Evolutionary conservation across 1,140 invertebrate genomes (phyloP).

Genomic region (Zaprionus lachaisei): DNA sequence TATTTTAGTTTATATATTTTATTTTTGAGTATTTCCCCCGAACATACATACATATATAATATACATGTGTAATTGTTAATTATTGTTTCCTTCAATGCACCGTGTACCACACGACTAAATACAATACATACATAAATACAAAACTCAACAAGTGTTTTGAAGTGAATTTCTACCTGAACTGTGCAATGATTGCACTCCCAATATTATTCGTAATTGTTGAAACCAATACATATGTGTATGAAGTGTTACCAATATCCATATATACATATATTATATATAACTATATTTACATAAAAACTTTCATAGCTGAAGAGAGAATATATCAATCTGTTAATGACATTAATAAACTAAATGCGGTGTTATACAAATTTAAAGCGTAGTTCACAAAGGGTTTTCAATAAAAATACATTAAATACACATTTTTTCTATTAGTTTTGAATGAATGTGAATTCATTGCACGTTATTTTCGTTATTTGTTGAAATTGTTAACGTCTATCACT

Average conservation of each 20-base stretch:
- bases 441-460: background rate
- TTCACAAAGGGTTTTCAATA: conserved; percentile 10
- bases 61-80: conserved; percentile 14
- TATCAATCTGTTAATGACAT: conserved; percentile 32
- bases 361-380: conserved; percentile 5
- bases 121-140: conserved; percentile 26
- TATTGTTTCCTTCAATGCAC: conserved; percentile 32
- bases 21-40: conserved; percentile 31
- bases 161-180: conserved; percentile 1
- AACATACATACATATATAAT: conserved; percentile 13
- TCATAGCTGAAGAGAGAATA: conserved; percentile 12
- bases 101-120: conserved; percentile 18
- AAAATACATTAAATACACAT: conserved; percentile 17
- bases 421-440: no score
- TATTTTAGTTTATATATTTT: conserved; percentile 42
- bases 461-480: background rate
- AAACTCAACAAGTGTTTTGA: conserved; percentile 7
- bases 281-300: conserved; percentile 11
- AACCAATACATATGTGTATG: conserved; percentile 7
- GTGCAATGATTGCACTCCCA: background rate
- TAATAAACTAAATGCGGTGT: conserved; percentile 1
- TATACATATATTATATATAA: conserved; percentile 20
- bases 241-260: background rate
- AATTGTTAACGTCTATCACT: no score
- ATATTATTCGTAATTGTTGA: conserved; percentile 40